Evolutionary conservation across 2,113 vertebrate species (phyloP).

Genomic region (Rhagologus leucostigma): DNA sequence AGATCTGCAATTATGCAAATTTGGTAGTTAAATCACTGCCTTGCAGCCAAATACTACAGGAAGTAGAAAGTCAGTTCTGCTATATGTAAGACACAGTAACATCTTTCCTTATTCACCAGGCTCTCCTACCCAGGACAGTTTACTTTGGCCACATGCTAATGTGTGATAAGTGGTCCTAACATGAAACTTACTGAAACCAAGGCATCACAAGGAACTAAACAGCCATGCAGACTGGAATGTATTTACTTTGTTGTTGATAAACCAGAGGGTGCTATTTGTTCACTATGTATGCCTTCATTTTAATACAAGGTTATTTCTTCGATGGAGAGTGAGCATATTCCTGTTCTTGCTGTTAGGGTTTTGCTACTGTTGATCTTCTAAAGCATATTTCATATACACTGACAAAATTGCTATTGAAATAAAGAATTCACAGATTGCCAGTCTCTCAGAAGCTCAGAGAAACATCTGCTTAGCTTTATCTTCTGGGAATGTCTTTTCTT

Average conservation of each 20-base stretch:
- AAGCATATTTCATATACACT: background rate
- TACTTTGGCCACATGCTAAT: background rate
- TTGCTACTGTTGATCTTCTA: background rate
- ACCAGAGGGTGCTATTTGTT: background rate
- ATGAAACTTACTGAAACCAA: background rate
- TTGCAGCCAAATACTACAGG: background rate
- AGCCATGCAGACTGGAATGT: background rate
- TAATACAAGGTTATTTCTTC: background rate
- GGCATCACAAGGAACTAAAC: background rate
- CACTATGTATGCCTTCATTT: background rate
- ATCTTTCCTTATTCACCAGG: background rate
- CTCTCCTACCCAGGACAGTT: background rate
- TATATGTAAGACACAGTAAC: background rate
- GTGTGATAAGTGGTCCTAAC: background rate
- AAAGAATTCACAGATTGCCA: background rate
- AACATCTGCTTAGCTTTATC: slow-evolving; percentile 36
- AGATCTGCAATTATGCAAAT: background rate
- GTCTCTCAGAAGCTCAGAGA: background rate
- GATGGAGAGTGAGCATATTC: background rate
- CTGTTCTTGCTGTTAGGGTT: background rate
- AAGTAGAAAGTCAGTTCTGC: background rate
- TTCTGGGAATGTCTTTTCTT: background rate
- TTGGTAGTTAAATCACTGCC: background rate
- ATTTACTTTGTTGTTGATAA: background rate
- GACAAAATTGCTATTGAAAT: background rate